Evolutionary conservation across 2,797 vertebrate genomes (phyloP).

Genomic region (Labeo calbasu): DNA sequence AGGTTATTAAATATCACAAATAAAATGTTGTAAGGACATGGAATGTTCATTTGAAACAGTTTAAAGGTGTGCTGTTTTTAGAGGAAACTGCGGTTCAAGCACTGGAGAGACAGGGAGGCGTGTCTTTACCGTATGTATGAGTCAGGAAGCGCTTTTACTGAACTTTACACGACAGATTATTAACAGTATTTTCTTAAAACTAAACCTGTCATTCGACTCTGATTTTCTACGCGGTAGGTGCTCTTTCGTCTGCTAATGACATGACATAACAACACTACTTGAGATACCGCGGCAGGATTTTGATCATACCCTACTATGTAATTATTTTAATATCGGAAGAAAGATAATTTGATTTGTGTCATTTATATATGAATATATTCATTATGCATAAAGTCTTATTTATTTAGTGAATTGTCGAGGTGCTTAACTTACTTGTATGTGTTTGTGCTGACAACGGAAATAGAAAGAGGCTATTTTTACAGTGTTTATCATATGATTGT

Average conservation of each 20-base stretch:
- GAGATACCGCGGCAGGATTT: background rate
- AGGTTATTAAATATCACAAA: background rate
- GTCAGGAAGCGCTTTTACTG: slow-evolving; percentile 8
- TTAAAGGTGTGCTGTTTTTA: background rate
- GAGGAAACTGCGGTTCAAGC: background rate
- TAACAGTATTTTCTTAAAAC: background rate
- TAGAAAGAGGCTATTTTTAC: background rate
- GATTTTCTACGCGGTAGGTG: background rate
- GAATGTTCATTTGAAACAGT: background rate
- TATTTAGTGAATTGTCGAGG: background rate
- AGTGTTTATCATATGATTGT: background rate
- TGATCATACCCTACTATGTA: background rate
- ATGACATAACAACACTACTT: background rate
- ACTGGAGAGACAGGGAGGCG: slow-evolving; percentile 5
- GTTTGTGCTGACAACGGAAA: background rate
- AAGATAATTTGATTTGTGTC: background rate
- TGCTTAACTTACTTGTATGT: background rate
- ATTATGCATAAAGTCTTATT: background rate
- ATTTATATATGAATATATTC: background rate
- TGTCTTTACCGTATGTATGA: background rate
- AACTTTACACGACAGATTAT: background rate
- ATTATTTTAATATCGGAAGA: background rate
- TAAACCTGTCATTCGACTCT: background rate
- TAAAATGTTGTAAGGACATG: background rate
- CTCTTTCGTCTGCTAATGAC: background rate